Base-by-base conservation (phyloP, 2,888 invertebrate species). In the Leucophenga montana region DNA sequence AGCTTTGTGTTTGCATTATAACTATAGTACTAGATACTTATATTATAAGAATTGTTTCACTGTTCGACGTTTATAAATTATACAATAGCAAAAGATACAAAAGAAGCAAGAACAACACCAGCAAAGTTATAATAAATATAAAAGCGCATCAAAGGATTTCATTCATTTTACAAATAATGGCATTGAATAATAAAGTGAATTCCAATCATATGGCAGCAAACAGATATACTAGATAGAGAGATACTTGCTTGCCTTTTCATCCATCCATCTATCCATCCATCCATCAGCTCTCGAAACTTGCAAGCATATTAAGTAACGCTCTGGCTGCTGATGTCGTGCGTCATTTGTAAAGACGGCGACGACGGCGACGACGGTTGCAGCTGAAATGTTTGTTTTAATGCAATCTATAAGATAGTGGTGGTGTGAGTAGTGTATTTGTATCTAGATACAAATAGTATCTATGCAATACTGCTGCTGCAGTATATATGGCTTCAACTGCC, bases 121-220 rank as follows among this genome's bases (percentile, higher is more conserved):
- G 22, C 16, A 46, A 46, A 27, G 62, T 64, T 64, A 46, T 64
- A 46, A 48, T 48, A 33, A 46, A 48, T 48, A 33, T 64, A 18
- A 64, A 64, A 64, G 44, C 46, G 62, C 62, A 61, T 68, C 67
- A 68, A 68, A 68, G 67, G 67, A 59, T 68, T 68, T 68, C 67
- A 68, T 68, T 68, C 67, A 61, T 68, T 53, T 39, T 64, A 64
- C 62, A 46, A 64, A 64, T 64, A 64, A 64, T 46, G 62, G 62
- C 62, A 64, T 48, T 64, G 62, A 64, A 64, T 64, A 64, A 64
- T 64, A 64, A 39, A 64, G 62, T 64, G 27, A 20, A 64, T 22
- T 48, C n/a, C 62, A 64, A 64, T 64, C 62, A 48, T 48, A 46
- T 48, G 48, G 46, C 46, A 27, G 27, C 48, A 46, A 4, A 27